Conservation (phyloP, 2,888 invertebrate species). For the Lepeophtheirus nordmannii region DNA sequence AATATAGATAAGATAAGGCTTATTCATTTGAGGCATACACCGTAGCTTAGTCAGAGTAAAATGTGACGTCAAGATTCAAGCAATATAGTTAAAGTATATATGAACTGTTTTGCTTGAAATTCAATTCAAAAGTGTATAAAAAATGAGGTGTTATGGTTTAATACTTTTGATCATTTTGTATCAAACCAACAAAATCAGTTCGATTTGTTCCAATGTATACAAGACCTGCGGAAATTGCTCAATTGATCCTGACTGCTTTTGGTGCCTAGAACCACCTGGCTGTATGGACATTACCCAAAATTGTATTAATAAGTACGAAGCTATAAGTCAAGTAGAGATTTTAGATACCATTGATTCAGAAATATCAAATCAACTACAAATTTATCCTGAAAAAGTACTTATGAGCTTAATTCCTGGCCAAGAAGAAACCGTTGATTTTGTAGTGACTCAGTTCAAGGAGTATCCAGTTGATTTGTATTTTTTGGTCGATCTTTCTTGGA, state of each 20-base stretch:
- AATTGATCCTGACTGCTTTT: not conserved
- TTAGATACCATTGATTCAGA: not conserved
- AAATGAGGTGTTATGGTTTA: no score
- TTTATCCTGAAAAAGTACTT: not conserved
- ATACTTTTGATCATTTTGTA: no score
- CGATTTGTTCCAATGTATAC: not conserved
- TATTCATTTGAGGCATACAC: no score
- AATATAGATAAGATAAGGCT: no score
- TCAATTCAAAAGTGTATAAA: no score
- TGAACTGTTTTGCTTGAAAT: no score
- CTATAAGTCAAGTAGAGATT: not conserved
- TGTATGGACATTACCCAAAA: not conserved
- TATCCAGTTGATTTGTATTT: constrained; percentile 23
- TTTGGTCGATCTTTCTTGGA: constrained; percentile 14
- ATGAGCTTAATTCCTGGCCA: constrained; percentile 10
- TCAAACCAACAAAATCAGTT: not conserved
- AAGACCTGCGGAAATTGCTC: not conserved
- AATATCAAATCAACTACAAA: not conserved
- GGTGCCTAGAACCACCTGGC: not conserved
- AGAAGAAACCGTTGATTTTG: not conserved
- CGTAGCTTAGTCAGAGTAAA: no score
- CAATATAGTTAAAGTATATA: no score
- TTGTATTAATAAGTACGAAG: not conserved
- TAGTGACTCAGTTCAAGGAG: not conserved
- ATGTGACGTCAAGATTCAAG: no score